These are phyloP conservation scores for Adelosebastes latens DNA, from an alignment of 2,797 vertebrate species.

Conservation along the genomic window DNA sequence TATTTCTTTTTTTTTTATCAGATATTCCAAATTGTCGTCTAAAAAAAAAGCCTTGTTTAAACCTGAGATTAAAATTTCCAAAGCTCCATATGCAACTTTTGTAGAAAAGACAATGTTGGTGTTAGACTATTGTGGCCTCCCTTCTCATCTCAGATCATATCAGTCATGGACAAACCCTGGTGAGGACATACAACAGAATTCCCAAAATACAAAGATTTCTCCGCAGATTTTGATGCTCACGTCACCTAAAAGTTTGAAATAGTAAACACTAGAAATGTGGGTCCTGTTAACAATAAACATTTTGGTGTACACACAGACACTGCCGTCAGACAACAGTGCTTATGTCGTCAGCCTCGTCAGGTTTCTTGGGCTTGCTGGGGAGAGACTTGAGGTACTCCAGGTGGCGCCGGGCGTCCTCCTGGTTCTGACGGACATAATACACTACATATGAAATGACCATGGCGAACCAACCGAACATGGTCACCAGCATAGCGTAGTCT, in stretches of 20 bases:
- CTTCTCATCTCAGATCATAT: constrained; percentile 11
- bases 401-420: constrained; percentile 96
- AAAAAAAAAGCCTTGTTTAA: constrained; percentile 65
- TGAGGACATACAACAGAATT: constrained; percentile 47
- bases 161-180: constrained; percentile 40
- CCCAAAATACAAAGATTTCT: constrained; percentile 60
- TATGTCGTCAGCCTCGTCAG: constrained; percentile 94
- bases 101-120: constrained; percentile 51
- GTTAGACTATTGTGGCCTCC: constrained; percentile 26
- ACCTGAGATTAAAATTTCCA: constrained; percentile 81
- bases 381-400: constrained; percentile 99
- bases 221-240: constrained; percentile 37
- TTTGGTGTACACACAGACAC: constrained; percentile 29
- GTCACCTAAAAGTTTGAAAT: constrained; percentile 51
- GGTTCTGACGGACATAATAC: constrained; percentile 98
- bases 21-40: constrained; percentile 56
- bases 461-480: constrained; percentile 99
- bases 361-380: constrained; percentile 98
- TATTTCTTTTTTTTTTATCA: constrained; percentile 23
- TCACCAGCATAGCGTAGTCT: constrained; percentile 98
- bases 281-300: constrained; percentile 55
- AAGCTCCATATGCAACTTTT: constrained; percentile 41
- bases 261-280: constrained; percentile 61
- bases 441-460: constrained; percentile 99
- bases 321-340: constrained; percentile 94